Evolutionary conservation across 1,140 invertebrate genomes (phyloP), one percentile per base, ranked within the genome.

Genomic region (Anastatus disparis): DNA sequence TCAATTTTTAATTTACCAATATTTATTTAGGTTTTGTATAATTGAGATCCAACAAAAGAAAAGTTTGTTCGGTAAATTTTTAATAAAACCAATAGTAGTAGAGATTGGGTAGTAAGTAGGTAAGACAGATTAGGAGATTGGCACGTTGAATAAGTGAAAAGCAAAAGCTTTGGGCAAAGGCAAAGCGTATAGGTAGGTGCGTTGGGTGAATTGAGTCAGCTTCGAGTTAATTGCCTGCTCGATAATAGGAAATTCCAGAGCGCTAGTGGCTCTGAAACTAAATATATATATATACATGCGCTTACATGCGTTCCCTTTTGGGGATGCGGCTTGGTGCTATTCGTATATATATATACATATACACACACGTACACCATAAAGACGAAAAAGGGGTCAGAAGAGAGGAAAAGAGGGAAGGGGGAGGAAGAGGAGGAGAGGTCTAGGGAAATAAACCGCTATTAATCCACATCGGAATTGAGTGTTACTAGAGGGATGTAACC

Each of bases 381-480:
- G 46, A 6, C 22, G 20, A 8, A 48, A 48, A 62, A 40, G 40
- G 61, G 55, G 55, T 61, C 52, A 55, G 53, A 68, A 29, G 65
- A 63, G 52, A 61, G 52, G 48, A 20, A 68, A 68, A 72, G 2
- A 2, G 3, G 9, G 27, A 17, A 35, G 35, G 1, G 24, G 20
- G 71, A 58, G 71, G 69, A 24, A 58, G 63, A n/a, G 38, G 38
- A 22, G 27, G 38, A 31, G 40, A 26, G 68, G 61, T 71, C 42
- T 71, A 64, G 69, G 69, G 61, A 71, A 75, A 74, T 85, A 83
- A 86, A 84, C 80, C 79, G 68, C 80, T 83, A 85, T 86, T 86
- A 86, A 86, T 86, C 84, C 83, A 84, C 78, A 85, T 81, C 78
- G 82, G 80, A 83, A 86, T 85, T 84, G 83, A 84, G 83, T 84